Percentiles rank a stretch among this genome's conserved stretches.
Conservation (phyloP, 2,888 invertebrate species). For the Himalopsyche anomala region DNA sequence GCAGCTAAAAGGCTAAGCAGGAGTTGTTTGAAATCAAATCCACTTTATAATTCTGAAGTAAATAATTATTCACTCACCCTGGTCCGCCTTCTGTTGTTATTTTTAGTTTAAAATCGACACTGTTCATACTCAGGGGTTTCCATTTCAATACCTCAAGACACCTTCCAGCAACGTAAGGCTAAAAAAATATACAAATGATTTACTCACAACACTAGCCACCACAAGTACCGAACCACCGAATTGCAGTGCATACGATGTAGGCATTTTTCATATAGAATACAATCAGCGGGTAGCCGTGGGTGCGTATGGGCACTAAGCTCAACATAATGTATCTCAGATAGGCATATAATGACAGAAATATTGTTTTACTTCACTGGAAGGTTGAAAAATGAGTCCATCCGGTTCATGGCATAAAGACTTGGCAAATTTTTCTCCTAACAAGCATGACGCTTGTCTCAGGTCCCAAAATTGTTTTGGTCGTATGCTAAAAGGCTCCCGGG, state of each 20-base stretch:
- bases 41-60: too few species aligned
- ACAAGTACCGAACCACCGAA: too few species aligned
- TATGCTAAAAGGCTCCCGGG: conserved; percentile 92
- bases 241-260: too few species aligned
- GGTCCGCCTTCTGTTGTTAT: conserved; percentile 83
- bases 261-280: too few species aligned
- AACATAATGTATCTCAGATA: too few species aligned
- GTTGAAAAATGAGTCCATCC: conserved; percentile 98
- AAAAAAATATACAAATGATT: conserved; percentile 67
- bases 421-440: conserved; percentile 91
- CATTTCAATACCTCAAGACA: conserved; percentile 95
- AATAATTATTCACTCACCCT: conserved; percentile 78
- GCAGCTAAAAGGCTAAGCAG: too few species aligned
- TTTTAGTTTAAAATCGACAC: conserved; percentile 95
- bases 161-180: conserved; percentile 90
- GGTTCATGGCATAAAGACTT: conserved; percentile 93
- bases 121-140: conserved; percentile 96
- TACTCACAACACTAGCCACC: too few species aligned
- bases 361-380: conserved; percentile 82
- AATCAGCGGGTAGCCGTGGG: too few species aligned
- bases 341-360: neutral
- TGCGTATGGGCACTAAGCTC: too few species aligned
- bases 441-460: conserved; percentile 81
- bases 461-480: conserved; percentile 95
- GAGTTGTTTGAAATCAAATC: conserved; percentile 44